A percentile compares a stretch with the other conserved stretches of the same genome.
These are phyloP conservation scores for Nemotelus nigrinus DNA, from an alignment of 2,888 invertebrate genomes.

Conservation along the genomic window DNA sequence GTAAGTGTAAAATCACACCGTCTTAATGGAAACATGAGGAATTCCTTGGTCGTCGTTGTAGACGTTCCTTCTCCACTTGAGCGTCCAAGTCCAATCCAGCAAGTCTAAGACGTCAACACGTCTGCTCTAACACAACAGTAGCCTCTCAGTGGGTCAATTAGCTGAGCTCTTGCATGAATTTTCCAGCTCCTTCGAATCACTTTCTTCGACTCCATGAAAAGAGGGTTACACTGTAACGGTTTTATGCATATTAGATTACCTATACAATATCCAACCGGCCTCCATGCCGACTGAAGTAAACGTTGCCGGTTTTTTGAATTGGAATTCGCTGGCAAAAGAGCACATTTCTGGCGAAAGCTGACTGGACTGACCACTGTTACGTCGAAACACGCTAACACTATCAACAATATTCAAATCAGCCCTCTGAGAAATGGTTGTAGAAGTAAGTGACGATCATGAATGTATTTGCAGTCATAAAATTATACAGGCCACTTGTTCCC, in stretches of 20 bases:
- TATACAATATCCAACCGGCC: neutral
- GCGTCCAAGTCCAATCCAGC: slow-evolving; percentile 3
- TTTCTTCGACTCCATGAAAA: slow-evolving; percentile 18
- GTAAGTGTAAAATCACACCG: slow-evolving; percentile 34
- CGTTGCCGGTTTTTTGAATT: slow-evolving; percentile 22
- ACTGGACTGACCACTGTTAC: slow-evolving; percentile 38
- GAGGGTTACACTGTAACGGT: slow-evolving; percentile 17
- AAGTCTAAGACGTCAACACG: slow-evolving; percentile 29
- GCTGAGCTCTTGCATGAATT: slow-evolving; percentile 24
- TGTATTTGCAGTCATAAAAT: slow-evolving; percentile 27
- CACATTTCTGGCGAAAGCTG: neutral
- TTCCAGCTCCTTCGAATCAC: slow-evolving; percentile 35
- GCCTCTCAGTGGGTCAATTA: slow-evolving; percentile 31
- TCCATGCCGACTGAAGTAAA: slow-evolving; percentile 14
- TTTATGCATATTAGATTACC: slow-evolving; percentile 3
- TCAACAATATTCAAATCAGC: slow-evolving; percentile 31
- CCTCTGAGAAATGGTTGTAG: neutral
- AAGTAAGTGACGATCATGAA: neutral
- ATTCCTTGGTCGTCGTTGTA: slow-evolving; percentile 6
- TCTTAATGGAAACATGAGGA: slow-evolving; percentile 26
- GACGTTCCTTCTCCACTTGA: slow-evolving; percentile 17
- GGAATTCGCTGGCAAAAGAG: neutral
- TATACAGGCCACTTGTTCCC: neutral
- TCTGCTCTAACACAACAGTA: slow-evolving; percentile 32
- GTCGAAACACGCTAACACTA: slow-evolving; percentile 28